Conservation (phyloP, 1,140 invertebrate genomes). For the Anastrepha obliqua region DNA sequence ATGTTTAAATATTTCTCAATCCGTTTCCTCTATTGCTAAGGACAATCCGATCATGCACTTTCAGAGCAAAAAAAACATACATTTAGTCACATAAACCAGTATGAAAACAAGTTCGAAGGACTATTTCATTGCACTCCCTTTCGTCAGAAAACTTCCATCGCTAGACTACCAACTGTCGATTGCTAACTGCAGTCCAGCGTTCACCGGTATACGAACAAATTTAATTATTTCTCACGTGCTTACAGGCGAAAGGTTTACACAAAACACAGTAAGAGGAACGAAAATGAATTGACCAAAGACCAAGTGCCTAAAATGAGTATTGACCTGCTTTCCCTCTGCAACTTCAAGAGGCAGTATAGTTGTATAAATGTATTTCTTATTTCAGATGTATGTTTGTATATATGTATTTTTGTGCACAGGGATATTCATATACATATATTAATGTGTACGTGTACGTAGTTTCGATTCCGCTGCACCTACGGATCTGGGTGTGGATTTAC, state of each 20-base stretch:
- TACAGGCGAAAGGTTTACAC: not conserved
- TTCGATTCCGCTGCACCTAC: no score
- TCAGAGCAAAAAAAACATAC: not conserved
- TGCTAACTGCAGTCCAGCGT: not conserved
- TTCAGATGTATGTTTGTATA: no score
- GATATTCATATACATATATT: no score
- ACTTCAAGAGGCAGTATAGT: no score
- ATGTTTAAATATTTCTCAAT: not conserved
- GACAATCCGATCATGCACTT: not conserved
- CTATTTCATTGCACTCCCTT: not conserved
- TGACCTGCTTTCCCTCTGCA: no score
- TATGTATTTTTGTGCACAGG: no score
- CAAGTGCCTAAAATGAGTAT: no score
- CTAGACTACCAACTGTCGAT: not conserved
- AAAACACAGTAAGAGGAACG: not conserved
- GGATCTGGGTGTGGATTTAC: no score
- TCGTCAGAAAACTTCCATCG: not conserved
- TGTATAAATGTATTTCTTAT: no score
- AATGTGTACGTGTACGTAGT: no score
- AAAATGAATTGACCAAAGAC: no score
- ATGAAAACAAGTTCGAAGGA: constrained; percentile 14
- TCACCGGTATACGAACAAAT: constrained; percentile 68
- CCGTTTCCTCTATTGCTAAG: not conserved
- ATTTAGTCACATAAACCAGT: not conserved
- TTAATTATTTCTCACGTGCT: constrained; percentile 71